Evolutionary conservation across 2,113 vertebrate genomes (phyloP), one percentile per base, ranked within the genome.

Genomic region (Anhinga rufa): DNA sequence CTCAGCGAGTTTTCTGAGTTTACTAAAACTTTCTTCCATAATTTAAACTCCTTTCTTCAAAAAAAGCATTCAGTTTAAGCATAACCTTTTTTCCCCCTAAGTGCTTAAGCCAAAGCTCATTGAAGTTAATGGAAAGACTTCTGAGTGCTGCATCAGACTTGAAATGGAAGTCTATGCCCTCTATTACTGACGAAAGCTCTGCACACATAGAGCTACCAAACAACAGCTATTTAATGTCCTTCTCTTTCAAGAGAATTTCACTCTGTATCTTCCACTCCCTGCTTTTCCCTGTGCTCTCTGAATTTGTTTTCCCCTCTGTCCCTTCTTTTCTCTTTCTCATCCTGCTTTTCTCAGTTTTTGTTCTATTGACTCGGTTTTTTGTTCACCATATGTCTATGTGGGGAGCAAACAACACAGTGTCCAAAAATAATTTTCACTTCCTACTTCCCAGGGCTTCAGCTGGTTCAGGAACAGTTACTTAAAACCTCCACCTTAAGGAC

Each of bases 131-230:
- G 54, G 78, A 74, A 85, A 90, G 82, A 58, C 22, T 85, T 92
- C 36, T 5, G 57, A 93, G 44, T 58, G n/a, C 44, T 64, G 36
- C 38, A 78, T 64, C 61, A 88, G 40, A 82, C 76, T 82, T 94
- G 74, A 95, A 95, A 90, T 89, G 60, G 36, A 86, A 90, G 52
- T 86, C 86, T 91, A 38, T 89, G 95, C 69, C 86, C 93, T 92
- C 82, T 95, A 40, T 92, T 93, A 94, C 68, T 49, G 83, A 79
- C 0, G 0, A 94, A 96, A 86, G 49, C 12, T 44, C 76, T 81
- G 71, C 32, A 74, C 19, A 70, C 20, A 42, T 18, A 86, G 65
- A 89, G 36, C 69, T 82, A 29, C 26, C n/a, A 52, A 88, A 65
- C 0, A 1, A 68, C 77, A 84, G 40, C 46, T 78, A 60, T 40